Percentiles rank a stretch among this genome's conserved stretches.
Evolutionary conservation across 2,888 invertebrate species (phyloP).

Genomic region (Rotaria macrura): DNA sequence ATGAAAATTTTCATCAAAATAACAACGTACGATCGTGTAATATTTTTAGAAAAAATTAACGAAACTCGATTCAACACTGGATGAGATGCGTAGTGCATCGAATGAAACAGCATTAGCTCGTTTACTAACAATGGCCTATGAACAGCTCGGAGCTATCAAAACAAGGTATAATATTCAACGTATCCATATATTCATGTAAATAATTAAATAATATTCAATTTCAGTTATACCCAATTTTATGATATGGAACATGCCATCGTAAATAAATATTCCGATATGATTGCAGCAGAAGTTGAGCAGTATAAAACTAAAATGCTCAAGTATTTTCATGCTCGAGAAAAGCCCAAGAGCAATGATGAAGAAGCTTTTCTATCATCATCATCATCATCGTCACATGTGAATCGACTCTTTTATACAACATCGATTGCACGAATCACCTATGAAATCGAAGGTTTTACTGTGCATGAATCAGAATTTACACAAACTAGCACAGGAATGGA

Average conservation of each 20-base stretch:
- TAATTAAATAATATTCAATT: too few species aligned
- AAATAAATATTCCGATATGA: background rate
- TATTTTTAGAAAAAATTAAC: conserved; percentile 21
- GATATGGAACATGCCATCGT: background rate
- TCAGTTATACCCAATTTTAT: conserved; percentile 26
- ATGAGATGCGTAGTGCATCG: conserved; percentile 33
- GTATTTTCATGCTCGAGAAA: background rate
- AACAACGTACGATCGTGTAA: too few species aligned
- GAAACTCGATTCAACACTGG: conserved; percentile 32
- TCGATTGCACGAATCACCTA: background rate
- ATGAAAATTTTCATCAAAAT: background rate
- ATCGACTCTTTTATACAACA: background rate
- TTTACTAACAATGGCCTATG: background rate
- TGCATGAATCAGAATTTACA: too few species aligned
- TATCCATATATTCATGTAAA: too few species aligned
- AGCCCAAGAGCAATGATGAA: background rate
- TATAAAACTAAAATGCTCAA: background rate
- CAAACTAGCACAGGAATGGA: too few species aligned
- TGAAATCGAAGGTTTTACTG: background rate
- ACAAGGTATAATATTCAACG: conserved; percentile 16
- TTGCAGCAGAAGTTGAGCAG: conserved; percentile 5
- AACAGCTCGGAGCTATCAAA: conserved; percentile 29
- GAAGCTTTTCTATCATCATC: too few species aligned
- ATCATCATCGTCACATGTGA: background rate
- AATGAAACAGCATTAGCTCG: conserved; percentile 25